Base-by-base conservation (phyloP, 2,113 vertebrate species). In the Odontophorus gujanensis region DNA sequence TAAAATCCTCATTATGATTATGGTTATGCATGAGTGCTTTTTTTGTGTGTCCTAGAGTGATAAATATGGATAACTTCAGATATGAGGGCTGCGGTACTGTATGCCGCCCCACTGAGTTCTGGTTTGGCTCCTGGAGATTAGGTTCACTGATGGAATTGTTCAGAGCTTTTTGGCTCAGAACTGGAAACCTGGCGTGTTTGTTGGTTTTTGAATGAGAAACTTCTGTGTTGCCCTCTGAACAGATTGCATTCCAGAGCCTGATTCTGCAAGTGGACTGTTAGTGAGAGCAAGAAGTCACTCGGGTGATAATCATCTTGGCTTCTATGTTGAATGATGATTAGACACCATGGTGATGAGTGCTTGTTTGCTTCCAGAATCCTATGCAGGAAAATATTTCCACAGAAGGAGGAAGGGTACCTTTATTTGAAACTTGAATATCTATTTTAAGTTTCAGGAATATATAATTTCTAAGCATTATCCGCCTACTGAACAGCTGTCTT, bases 401-500 rank as follows among this genome's bases (percentile, higher is more conserved):
- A 92, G 93, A 87, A 85, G 55, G 65, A 86, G 81, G 87, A 86
- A 91, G 58, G 79, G 66, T 92, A 90, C 84, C 86, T 95, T 93
- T 95, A 95, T 95, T 80, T 95, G 93, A 96, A 90, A 91, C 58
- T 88, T 20, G 69, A 66, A 50, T 92, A 87, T 93, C 94, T 97
- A 95, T 96, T 97, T 97, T 96, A 74, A 92, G 90, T 90, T 91
- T 81, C 76, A 69, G 82, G 90, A 96, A 95, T 90, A 94, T 66
- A n/a, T 92, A 66, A 93, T 96, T 93, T 95, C 75, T 86, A 95
- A 94, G 93, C 93, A 91, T 95, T 92, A 79, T 85, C 95, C 79
- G 18, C 96, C 97, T 93, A 97, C 97, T 90, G 71, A 97, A 75
- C 97, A 96, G 88, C 96, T 97, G 97, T 67, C 90, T 94, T 80